These are phyloP conservation scores for Cyclophora punctaria DNA, from an alignment of 2,888 invertebrate genomes.

Conservation along the genomic window DNA sequence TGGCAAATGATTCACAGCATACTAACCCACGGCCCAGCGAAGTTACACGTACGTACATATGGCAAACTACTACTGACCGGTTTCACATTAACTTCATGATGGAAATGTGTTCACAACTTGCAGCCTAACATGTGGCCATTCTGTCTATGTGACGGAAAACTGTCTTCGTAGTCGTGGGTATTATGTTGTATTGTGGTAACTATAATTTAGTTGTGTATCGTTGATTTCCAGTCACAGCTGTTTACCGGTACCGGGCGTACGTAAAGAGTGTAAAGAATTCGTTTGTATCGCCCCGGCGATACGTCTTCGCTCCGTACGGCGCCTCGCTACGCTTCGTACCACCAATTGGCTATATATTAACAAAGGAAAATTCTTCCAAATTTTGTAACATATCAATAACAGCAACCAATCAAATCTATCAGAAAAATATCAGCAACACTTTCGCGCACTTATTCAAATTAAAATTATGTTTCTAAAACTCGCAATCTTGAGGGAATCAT, in stretches of 20 bases:
- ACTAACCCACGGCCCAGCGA: too few species aligned
- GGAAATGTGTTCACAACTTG: too few species aligned
- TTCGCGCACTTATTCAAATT: not conserved
- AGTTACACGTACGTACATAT: too few species aligned
- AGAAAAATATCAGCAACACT: not conserved
- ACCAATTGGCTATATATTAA: conserved; percentile 9
- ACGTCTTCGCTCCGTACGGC: conserved; percentile 24
- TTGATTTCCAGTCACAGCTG: conserved; percentile 79
- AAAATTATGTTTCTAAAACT: not conserved
- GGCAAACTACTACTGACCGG: too few species aligned
- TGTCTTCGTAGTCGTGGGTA: too few species aligned
- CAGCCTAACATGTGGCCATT: too few species aligned
- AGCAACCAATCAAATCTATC: not conserved
- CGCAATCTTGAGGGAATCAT: conserved; percentile 31
- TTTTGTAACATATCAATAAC: conserved; percentile 1
- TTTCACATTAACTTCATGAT: too few species aligned
- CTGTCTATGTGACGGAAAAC: too few species aligned
- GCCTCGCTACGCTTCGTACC: conserved; percentile 14
- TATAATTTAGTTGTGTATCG: conserved; percentile 57
- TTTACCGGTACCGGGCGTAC: conserved; percentile 80
- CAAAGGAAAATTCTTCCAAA: conserved; percentile 4
- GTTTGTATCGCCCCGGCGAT: conserved; percentile 44
- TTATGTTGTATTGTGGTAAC: too few species aligned
- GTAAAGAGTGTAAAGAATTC: conserved; percentile 59
- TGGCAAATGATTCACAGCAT: too few species aligned